Base-by-base conservation (phyloP, 2,113 vertebrate genomes). In the Heterocephalus glaber region DNA sequence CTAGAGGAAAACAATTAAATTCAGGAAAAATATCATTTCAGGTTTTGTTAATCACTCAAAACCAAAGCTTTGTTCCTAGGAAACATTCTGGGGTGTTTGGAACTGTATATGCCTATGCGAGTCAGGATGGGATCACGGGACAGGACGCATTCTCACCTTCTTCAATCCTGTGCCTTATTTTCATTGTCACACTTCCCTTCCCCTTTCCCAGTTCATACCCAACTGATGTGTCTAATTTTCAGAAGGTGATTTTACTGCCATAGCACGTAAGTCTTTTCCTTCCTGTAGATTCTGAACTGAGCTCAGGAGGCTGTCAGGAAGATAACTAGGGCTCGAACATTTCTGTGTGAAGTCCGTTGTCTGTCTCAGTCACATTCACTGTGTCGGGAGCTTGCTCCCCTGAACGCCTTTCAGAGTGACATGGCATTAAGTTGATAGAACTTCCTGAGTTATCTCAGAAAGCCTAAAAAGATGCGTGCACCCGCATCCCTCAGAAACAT, bases 1-100 rank as follows among this genome's bases (percentile, higher is more conserved):
- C 13, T 94, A 61, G 80, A 17, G 16, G 54, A 68, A 92, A 83
- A 33, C 10, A 82, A 86, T 49, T 86, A 70, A 60, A 19, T 3
- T 96, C 33, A 79, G 41, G 28, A 86, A 33, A 85, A 77, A 90
- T 30, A 68, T 76, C 47, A 84, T 41, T 89, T 89, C 52, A 79
- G 33, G 76, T 22, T 82, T 56, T 54, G 1, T 77, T 54, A n/a
- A 74, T 65, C 38, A 86, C 85, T 94, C 6, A 7, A 58, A 85
- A 89, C 10, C 3, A 80, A 95, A 70, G 35, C 9, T 41, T 30
- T 33, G 22, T 79, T 63, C 33, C 86, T 87, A 72, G 26, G 30
- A 65, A 84, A 58, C 30, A 60, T 65, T 28, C 2, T 52, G 26
- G 16, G 60, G 66, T 61, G 44, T 30, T 68, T 66, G 82, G 24